Conservation (phyloP, 2,797 vertebrate genomes). For the Platyrinchus mystaceus region DNA sequence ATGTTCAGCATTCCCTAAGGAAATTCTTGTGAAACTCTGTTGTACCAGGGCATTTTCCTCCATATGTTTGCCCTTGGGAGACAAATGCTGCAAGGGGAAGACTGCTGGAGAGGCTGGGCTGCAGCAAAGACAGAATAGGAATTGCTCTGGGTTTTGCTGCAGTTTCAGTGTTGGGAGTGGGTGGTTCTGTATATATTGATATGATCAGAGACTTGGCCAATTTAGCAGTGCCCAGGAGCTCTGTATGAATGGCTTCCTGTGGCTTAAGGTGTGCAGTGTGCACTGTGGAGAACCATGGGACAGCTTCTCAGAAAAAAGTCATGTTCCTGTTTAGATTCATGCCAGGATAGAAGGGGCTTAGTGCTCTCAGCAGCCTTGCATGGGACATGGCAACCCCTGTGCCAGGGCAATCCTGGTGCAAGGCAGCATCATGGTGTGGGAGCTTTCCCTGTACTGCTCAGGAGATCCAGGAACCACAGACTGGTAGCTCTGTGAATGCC, state of each 20-base stretch:
- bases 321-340: background rate
- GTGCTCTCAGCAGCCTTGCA: background rate
- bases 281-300: background rate
- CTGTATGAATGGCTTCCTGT: background rate
- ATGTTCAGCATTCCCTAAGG: background rate
- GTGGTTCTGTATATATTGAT: background rate
- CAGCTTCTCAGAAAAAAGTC: background rate
- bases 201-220: background rate
- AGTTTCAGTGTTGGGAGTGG: background rate
- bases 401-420: background rate
- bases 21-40: background rate
- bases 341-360: background rate
- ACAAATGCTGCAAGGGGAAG: background rate
- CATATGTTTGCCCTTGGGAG: background rate
- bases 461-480: background rate
- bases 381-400: rapidly evolving
- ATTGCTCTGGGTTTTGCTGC: background rate
- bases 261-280: background rate
- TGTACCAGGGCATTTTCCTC: background rate
- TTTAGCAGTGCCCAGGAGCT: background rate
- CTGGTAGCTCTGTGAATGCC: background rate
- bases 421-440: rapidly evolving
- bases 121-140: background rate
- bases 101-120: background rate
- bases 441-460: background rate